Evolutionary conservation across 92 coral and sea anemone genomes (phyloP).

Genomic region (Palythoa grandis): DNA sequence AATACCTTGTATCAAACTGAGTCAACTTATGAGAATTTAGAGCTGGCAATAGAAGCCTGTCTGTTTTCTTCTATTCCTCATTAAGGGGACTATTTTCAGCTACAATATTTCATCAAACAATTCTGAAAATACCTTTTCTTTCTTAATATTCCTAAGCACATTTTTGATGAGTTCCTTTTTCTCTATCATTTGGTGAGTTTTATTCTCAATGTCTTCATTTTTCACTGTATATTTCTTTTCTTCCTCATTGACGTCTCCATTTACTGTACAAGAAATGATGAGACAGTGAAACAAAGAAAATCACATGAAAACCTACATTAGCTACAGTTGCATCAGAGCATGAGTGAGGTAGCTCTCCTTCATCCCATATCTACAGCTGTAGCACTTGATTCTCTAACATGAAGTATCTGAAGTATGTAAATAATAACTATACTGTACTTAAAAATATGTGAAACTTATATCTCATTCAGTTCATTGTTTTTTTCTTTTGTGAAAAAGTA

Average conservation of each 20-base stretch:
- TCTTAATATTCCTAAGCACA: constrained; percentile 18
- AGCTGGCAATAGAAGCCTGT: too few species aligned
- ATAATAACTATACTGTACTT: neutral
- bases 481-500: too few species aligned
- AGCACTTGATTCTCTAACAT: too few species aligned
- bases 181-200: constrained; percentile 10
- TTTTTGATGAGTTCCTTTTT: constrained; percentile 31
- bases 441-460: too few species aligned
- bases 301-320: neutral
- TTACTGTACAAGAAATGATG: constrained; percentile 39
- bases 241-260: constrained; percentile 56
- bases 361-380: neutral
- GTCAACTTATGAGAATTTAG: too few species aligned
- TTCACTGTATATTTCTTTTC: constrained; percentile 31
- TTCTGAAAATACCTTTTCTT: constrained; percentile 24
- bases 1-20: too few species aligned
- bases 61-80: too few species aligned
- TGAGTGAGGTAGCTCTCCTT: neutral
- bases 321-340: neutral
- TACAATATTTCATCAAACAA: neutral
- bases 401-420: too few species aligned
- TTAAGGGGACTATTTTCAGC: too few species aligned
- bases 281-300: neutral
- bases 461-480: too few species aligned
- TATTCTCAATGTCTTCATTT: constrained; percentile 1